These are phyloP conservation scores for Hermatobates lingyangjiaoensis DNA, from an alignment of 1,140 invertebrate species.

Conservation along the genomic window DNA sequence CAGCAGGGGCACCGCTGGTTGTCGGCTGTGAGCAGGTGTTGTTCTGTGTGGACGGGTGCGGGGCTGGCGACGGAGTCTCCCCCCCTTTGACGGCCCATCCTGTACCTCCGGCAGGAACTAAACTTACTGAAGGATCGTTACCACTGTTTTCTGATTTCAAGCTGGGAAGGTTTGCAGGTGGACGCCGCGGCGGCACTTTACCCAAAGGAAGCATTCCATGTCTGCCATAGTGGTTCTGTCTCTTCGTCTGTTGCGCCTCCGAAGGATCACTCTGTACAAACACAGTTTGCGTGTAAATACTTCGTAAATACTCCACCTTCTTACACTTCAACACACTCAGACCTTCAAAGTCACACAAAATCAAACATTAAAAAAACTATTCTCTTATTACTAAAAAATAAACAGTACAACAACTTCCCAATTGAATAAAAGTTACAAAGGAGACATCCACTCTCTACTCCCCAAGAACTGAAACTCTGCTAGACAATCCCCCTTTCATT, in stretches of 20 bases:
- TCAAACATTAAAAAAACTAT: too few species aligned
- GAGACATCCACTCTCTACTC: too few species aligned
- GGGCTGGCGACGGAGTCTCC: constrained; percentile 19
- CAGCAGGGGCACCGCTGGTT: constrained; percentile 12
- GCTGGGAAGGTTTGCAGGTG: constrained; percentile 92
- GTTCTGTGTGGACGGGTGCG: not conserved
- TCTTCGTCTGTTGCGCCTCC: constrained; percentile 70
- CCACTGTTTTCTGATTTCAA: constrained; percentile 80
- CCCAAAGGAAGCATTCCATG: constrained; percentile 97
- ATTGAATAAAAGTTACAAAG: too few species aligned
- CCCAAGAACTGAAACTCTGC: too few species aligned
- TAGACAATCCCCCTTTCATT: too few species aligned
- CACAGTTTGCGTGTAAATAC: too few species aligned
- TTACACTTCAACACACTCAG: too few species aligned
- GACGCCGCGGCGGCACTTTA: constrained; percentile 86
- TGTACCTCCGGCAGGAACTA: constrained; percentile 50
- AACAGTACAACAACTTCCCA: too few species aligned
- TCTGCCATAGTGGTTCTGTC: constrained; percentile 72
- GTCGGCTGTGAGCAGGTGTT: not conserved
- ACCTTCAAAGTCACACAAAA: too few species aligned
- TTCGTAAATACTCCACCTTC: too few species aligned
- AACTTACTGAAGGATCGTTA: constrained; percentile 49
- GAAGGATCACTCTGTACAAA: constrained; percentile 65
- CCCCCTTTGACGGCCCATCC: constrained; percentile 41
- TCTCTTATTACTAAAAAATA: too few species aligned